Percentiles rank a stretch among this genome's conserved stretches.
Conservation (phyloP, 2,888 invertebrate species). For the Drosophila tanythrix region DNA sequence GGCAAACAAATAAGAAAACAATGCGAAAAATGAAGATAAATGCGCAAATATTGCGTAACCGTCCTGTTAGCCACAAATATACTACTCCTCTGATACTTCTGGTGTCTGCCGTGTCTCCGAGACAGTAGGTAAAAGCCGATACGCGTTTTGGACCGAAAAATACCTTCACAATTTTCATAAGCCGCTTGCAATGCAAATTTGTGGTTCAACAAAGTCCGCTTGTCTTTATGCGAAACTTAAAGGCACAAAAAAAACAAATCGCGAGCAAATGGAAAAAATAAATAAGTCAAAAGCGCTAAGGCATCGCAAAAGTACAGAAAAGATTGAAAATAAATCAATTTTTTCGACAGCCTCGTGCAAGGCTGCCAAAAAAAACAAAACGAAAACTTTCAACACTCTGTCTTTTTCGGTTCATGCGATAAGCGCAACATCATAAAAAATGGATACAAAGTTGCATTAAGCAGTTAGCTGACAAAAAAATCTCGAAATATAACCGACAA, state of each 20-base stretch:
- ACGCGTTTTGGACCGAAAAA: background rate
- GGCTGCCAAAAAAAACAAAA: background rate
- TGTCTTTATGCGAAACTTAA: background rate
- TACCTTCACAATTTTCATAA: conserved; percentile 28
- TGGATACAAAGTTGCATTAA: conserved; percentile 25
- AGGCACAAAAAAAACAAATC: conserved; percentile 16
- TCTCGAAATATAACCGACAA: conserved; percentile 16
- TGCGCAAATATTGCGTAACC: conserved; percentile 65
- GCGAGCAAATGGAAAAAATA: conserved; percentile 6
- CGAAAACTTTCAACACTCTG: conserved; percentile 4
- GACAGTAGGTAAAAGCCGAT: conserved; percentile 27
- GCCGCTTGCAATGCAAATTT: conserved; percentile 35
- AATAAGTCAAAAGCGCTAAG: conserved; percentile 2
- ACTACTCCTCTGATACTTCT: background rate
- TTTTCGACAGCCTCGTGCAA: conserved; percentile 17
- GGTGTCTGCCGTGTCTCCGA: background rate
- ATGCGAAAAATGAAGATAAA: conserved; percentile 73
- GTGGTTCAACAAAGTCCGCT: background rate
- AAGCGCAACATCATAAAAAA: conserved; percentile 24
- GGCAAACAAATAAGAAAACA: conserved; percentile 53
- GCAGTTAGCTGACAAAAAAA: conserved; percentile 12
- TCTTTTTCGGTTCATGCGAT: background rate
- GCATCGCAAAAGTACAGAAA: background rate
- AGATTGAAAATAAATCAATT: conserved; percentile 22
- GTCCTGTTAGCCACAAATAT: conserved; percentile 28